Evolutionary conservation across 2,888 invertebrate genomes (phyloP).

Genomic region (Rhingia rostrata): DNA sequence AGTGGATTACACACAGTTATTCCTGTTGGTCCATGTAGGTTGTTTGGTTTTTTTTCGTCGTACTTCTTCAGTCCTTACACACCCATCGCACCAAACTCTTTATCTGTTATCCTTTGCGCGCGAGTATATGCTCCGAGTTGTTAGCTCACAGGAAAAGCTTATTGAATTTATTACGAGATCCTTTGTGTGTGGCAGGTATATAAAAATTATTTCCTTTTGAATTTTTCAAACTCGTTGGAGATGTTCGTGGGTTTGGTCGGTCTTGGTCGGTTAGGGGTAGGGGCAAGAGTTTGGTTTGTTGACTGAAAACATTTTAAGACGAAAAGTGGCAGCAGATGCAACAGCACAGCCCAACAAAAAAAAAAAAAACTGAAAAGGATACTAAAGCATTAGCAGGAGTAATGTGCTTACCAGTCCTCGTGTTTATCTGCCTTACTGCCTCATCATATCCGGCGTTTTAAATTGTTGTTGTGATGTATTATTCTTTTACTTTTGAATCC

Average conservation of each 20-base stretch:
- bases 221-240: constrained; percentile 46
- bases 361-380: constrained; percentile 11
- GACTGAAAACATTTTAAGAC: constrained; percentile 59
- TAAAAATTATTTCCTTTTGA: constrained; percentile 59
- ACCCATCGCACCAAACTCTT: neutral
- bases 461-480: constrained; percentile 48
- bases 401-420: constrained; percentile 26
- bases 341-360: neutral
- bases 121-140: constrained; percentile 45
- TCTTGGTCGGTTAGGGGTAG: neutral
- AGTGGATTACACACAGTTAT: constrained; percentile 60
- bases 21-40: constrained; percentile 16
- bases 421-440: constrained; percentile 20
- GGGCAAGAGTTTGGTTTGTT: constrained; percentile 30
- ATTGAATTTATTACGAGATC: constrained; percentile 61
- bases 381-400: constrained; percentile 42
- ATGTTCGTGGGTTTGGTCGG: constrained; percentile 17
- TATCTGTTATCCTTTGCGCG: constrained; percentile 23
- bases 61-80: neutral
- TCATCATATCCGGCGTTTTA: constrained; percentile 49
- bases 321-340: constrained; percentile 51
- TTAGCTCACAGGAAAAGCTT: constrained; percentile 62
- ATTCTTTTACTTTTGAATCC: constrained; percentile 46
- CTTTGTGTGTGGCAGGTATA: constrained; percentile 62
- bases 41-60: neutral